phyloP scores from a whole-genome alignment of 1,140 invertebrate species.

The Anoplophora glabripennis region DNA sequence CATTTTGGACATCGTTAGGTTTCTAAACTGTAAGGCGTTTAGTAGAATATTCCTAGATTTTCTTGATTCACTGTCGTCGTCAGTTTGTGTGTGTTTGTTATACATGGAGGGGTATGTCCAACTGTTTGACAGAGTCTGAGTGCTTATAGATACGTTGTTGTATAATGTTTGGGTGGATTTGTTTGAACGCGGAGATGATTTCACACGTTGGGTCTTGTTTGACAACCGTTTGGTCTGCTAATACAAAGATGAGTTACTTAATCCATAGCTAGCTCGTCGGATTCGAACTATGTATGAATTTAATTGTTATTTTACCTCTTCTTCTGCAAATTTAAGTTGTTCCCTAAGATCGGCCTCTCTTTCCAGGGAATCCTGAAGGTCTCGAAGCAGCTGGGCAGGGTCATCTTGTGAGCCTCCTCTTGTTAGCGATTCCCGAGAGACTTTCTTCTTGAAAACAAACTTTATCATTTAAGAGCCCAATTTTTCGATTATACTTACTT shows the following conservation, averaged over 20 bases:
- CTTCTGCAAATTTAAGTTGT: constrained; percentile 85
- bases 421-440: constrained; percentile 65
- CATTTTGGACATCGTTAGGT: constrained; percentile 27
- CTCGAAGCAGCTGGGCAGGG: constrained; percentile 73
- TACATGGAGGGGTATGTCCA: neutral
- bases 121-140: constrained; percentile 1
- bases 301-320: constrained; percentile 61
- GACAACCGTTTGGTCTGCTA: constrained; percentile 8
- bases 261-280: too few relatives aligned
- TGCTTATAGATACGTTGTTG: constrained; percentile 11
- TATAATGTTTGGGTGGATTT: constrained; percentile 22
- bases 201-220: neutral
- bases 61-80: neutral
- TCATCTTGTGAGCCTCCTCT: constrained; percentile 75
- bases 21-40: constrained; percentile 7
- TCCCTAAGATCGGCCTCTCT: constrained; percentile 89
- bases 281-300: neutral
- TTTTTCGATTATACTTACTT: constrained; percentile 23
- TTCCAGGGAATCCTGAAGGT: constrained; percentile 87
- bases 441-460: constrained; percentile 51
- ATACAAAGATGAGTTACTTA: neutral
- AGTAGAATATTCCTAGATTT: constrained; percentile 2
- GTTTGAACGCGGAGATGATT: neutral
- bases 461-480: constrained; percentile 11
- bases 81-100: neutral